Evolutionary conservation across 2,888 invertebrate genomes (phyloP), one percentile per base, ranked within the genome.

Genomic region (Drosophila longiperda): DNA sequence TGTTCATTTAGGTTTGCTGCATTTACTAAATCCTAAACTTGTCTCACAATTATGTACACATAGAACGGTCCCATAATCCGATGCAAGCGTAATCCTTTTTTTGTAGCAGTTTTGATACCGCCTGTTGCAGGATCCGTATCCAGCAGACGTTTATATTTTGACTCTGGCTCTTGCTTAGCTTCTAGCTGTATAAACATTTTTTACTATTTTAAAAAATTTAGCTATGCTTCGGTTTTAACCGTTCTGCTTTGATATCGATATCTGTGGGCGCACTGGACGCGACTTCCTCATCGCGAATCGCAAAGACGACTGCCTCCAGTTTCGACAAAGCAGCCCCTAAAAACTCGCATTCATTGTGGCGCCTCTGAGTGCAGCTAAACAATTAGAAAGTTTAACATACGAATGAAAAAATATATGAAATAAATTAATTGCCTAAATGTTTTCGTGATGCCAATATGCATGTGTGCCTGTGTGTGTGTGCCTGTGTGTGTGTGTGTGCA

Each of bases 281-380:
- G 90, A 89, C 91, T 90, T 92, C 90, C 86, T 91, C 91, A 91
- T 91, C 90, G 90, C 92, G 92, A 86, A 89, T 89, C 86, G 78
- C 81, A 82, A 82, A 69, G 67, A 89, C 76, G 87, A 87, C 87
- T 87, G 87, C 71, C 67, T 82, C 76, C 70, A 78, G 71, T 66
- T 71, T 74, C 61, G 71, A 68, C 73, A 75, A 70, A 59, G 78
- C 88, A 80, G 86, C 87, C 60, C 87, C 85, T 83, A 84, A 89
- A 87, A 87, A 83, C 66, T 71, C 73, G 78, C 68, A 75, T 52
- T 67, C 57, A 62, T 34, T 68, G 59, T 55, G 58, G 57, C 58
- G 63, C 61, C 62, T 59, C 42, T 61, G 66, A 69, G 61, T 75
- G 84, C 70, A 66, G 73, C 73, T 76, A 68, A 66, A 65, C 65